Evolutionary conservation across 2,797 vertebrate species (phyloP), one percentile per base, ranked within the genome.

Genomic region (Pangasius djambal): DNA sequence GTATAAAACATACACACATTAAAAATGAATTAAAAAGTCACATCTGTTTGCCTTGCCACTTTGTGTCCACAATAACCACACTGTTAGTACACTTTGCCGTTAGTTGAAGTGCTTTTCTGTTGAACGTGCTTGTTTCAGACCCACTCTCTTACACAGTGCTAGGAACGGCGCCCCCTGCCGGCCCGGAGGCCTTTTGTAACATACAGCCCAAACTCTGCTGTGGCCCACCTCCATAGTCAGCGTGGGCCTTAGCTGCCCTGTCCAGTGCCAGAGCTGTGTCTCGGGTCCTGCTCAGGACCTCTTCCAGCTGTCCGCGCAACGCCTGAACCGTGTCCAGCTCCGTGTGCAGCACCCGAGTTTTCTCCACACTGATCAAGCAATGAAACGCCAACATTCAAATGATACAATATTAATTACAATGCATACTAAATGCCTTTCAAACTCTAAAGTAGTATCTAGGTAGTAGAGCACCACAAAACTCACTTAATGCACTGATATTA

Each of bases 221-320:
- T 92, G 97, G 96, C 98, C 97, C 98, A 99, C 98, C 98, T 99
- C 98, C 98, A 97, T 95, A 96, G 93, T 97, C 84, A 85, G 94
- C 90, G 90, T 95, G 95, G 92, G 92, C 92, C 92, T 94, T 94
- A 61, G 96, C 94, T 89, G 97, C 96, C 44, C 94, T 96, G 92
- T 98, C 97, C 96, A 98, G 95, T 90, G 94, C 94, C 93, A 95
- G 95, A 93, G 97, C 96, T 92, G 93, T 95, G 94, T 96, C 96
- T 90, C 97, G 94, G 93, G 97, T 98, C 96, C 95, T 97, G 93
- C 94, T 93, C 61, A 99, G 96, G 91, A 97, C 95, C 93, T 98
- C 97, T 95, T 99, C 98, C 88, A 99, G 96, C 92, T 97, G 97
- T 83, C 93, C 93, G 0, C 97, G 97, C 28, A 99, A 96, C 2